Base-by-base conservation (phyloP, 2,888 invertebrate genomes). In the Limulus polyphemus region DNA sequence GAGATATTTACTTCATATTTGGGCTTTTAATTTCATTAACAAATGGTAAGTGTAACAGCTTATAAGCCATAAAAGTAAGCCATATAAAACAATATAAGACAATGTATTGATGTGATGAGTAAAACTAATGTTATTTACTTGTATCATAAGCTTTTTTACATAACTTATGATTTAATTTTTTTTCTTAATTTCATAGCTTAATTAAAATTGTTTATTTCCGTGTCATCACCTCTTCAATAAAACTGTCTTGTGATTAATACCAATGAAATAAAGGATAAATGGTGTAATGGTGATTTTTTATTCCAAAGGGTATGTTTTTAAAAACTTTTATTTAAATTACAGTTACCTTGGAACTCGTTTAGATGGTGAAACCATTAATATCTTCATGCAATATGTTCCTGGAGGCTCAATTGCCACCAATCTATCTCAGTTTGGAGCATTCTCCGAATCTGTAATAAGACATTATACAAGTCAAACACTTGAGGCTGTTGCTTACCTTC, bases 351-450 rank as follows among this genome's bases (percentile, higher is more conserved):
- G 76, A 55, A 76, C 76, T 7, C 74, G 75, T 61, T 71, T 75
- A n/a, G 75, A 75, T 62, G 74, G 74, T 56, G 72, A 73, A 62
- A 68, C 72, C 14, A 75, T 77, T 51, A 73, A 73, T 66, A 75
- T 77, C 62, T 75, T 76, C 68, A 76, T 77, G 76, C 75, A 77
- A 73, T 76, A 74, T 70, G 74, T 77, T 9, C 75, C 77, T 14
- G 77, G 77, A 7, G 77, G 77, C 0, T 75, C 77, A 14, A 73
- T 77, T 16, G 75, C 76, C 52, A 73, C 72, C 67, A 70, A 77
- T 32, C 68, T 77, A 47, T 73, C 73, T 32, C 67, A 75, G 57
- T 77, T 77, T 69, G 77, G 77, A 11, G 74, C 75, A 1, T 70
- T 77, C 57, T 75, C 76, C 55, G 76, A 77, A 68, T 70, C 73